Percentiles rank a stretch among this genome's conserved stretches.
phyloP scores from a whole-genome alignment of 2,113 vertebrate genomes.

The Lucifuga dentata region DNA sequence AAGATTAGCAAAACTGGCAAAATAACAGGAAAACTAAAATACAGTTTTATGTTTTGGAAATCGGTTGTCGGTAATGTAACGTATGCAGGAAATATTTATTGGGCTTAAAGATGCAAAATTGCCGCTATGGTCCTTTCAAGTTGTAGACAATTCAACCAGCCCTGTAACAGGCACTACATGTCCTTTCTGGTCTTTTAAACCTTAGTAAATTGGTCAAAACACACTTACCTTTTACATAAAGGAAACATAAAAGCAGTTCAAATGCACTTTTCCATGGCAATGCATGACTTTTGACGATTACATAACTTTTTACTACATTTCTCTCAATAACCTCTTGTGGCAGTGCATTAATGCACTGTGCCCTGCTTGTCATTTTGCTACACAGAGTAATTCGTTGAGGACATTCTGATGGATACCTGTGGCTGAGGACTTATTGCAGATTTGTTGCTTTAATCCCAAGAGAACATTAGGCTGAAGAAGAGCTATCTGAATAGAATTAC shows the following conservation, averaged over 20 bases:
- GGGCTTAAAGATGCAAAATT: too few species aligned
- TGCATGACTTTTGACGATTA: too few species aligned
- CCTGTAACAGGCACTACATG: slow-evolving; percentile 7
- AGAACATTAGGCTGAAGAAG: slow-evolving; percentile 27
- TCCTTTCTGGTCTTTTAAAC: background rate
- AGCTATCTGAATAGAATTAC: slow-evolving; percentile 31
- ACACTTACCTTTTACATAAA: slow-evolving; percentile 11
- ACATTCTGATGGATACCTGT: slow-evolving; percentile 27
- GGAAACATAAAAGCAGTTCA: slow-evolving; percentile 12
- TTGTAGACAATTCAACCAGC: background rate
- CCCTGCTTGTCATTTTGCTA: slow-evolving; percentile 12
- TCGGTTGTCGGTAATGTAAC: too few species aligned
- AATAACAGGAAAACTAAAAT: too few species aligned
- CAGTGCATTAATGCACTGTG: slow-evolving; percentile 23
- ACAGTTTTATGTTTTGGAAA: too few species aligned
- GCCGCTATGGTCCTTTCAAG: too few species aligned
- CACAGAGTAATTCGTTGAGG: slow-evolving; percentile 10
- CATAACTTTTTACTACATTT: background rate
- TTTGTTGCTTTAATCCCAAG: slow-evolving; percentile 47
- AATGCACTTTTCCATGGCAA: slow-evolving; percentile 9
- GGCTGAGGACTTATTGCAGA: slow-evolving; percentile 28
- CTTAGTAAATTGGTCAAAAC: slow-evolving; percentile 1
- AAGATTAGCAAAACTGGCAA: too few species aligned
- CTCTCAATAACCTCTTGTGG: background rate
- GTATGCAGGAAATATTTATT: too few species aligned